phyloP scores from a whole-genome alignment of 2,888 invertebrate species.

The Eueremaeus valkanovi region DNA sequence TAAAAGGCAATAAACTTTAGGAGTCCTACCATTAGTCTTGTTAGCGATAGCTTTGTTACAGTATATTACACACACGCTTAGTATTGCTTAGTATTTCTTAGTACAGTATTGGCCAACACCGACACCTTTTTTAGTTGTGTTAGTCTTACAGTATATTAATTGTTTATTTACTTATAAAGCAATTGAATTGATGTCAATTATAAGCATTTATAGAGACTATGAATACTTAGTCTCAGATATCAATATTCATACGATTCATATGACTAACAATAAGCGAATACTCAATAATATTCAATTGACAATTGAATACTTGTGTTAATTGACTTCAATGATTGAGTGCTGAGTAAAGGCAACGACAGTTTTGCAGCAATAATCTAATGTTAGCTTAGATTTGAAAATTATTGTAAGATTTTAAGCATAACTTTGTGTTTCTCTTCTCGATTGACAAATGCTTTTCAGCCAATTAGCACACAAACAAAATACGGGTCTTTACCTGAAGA shows the following conservation, averaged over 20 bases:
- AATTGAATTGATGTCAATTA: constrained; percentile 3
- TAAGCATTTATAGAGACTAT: too few relatives aligned
- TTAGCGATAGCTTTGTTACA: neutral
- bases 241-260: too few relatives aligned
- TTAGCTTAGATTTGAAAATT: constrained; percentile 19
- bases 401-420: neutral
- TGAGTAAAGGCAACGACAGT: constrained; percentile 23
- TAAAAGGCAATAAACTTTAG: constrained; percentile 26
- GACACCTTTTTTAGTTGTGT: constrained; percentile 24
- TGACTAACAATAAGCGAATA: too few relatives aligned
- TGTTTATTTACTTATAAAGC: neutral
- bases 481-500: constrained; percentile 8
- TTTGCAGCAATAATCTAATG: constrained; percentile 18
- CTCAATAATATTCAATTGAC: neutral
- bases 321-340: neutral
- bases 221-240: neutral
- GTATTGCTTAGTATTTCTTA: too few relatives aligned
- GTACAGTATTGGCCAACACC: constrained; percentile 10
- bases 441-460: neutral
- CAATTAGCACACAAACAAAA: neutral
- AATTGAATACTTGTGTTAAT: neutral
- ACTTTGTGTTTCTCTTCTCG: neutral
- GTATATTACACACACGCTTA: neutral
- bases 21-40: neutral
- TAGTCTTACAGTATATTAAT: neutral